Percentiles rank a stretch among this genome's conserved stretches.
Evolutionary conservation across 2,888 invertebrate species (phyloP).

Genomic region (Oxycera nigricornis): DNA sequence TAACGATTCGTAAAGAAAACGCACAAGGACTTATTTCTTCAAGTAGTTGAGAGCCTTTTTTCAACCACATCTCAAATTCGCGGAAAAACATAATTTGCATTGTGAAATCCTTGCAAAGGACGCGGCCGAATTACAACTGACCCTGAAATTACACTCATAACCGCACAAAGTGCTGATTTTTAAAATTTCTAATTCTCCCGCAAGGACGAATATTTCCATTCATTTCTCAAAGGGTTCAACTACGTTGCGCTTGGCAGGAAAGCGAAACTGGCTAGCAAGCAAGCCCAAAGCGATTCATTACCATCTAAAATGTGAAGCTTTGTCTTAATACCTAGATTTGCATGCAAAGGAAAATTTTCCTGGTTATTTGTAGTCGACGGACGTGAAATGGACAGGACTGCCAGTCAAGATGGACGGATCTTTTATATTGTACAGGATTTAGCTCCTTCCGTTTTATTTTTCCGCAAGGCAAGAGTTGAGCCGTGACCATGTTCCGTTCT

Average conservation of each 20-base stretch:
- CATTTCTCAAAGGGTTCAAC: neutral
- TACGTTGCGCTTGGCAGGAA: neutral
- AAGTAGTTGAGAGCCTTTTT: neutral
- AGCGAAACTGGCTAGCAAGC: neutral
- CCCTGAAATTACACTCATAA: neutral
- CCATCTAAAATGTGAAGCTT: neutral
- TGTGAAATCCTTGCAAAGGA: neutral
- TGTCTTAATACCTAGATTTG: conserved; percentile 20
- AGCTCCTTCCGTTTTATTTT: neutral
- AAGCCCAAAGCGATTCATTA: neutral
- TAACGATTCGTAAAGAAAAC: neutral
- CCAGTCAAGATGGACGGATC: neutral
- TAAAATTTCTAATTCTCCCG: neutral
- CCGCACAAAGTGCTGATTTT: conserved; percentile 8
- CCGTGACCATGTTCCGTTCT: neutral
- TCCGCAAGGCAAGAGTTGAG: neutral
- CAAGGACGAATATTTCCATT: neutral
- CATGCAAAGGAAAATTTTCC: conserved; percentile 30
- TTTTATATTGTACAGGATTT: neutral
- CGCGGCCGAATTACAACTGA: neutral
- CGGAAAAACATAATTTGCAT: neutral
- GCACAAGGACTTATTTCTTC: neutral
- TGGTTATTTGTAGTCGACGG: conserved; percentile 15
- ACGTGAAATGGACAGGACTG: no score
- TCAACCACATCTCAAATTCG: neutral